Conservation (phyloP, 2,113 vertebrate genomes). For the Pionites leucogaster region DNA sequence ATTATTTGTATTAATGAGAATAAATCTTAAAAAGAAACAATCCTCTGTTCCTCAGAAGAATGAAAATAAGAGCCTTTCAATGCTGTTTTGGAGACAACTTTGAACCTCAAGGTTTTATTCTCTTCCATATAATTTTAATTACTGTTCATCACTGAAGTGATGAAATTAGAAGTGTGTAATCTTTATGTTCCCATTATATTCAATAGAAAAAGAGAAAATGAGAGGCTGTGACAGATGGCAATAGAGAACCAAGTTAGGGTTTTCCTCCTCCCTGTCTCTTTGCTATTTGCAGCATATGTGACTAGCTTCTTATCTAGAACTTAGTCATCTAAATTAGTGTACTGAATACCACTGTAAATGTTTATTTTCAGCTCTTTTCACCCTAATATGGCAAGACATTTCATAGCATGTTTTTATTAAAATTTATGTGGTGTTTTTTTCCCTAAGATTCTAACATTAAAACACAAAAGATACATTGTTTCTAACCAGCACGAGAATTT, state of each 20-base stretch:
- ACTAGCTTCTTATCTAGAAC: not conserved
- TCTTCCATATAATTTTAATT: not conserved
- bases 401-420: not conserved
- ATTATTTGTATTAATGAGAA: not conserved
- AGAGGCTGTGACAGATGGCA: not conserved
- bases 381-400: not conserved
- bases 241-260: not conserved
- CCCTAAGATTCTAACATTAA: not conserved
- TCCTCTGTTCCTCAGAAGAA: not conserved
- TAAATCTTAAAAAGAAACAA: not conserved
- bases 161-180: not conserved
- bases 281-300: not conserved
- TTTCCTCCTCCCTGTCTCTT: not conserved
- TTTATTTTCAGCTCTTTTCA: not conserved
- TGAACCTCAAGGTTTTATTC: not conserved
- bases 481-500: not conserved
- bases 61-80: not conserved
- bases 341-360: not conserved
- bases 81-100: not conserved
- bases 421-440: not conserved
- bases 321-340: not conserved
- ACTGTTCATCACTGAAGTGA: not conserved
- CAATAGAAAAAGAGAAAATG: not conserved
- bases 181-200: not conserved
- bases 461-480: not conserved